A percentile compares a stretch with the other conserved stretches of the same genome.
Conservation (phyloP, 2,113 vertebrate genomes). For the Ptilorrhoa leucosticta region DNA sequence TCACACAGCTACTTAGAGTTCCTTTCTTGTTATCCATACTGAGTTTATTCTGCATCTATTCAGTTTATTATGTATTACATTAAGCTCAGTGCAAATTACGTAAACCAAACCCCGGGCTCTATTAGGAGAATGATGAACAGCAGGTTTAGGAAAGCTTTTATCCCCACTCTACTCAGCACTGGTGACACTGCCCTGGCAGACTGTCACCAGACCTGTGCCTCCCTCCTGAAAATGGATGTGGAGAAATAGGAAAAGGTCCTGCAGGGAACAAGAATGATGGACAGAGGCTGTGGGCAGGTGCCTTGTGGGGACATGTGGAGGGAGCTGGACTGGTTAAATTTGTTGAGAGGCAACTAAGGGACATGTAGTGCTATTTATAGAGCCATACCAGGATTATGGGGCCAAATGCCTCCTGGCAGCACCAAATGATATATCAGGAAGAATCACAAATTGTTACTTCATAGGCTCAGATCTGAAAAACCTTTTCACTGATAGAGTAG, state of each 20-base stretch:
- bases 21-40: not conserved
- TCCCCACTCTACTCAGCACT: not conserved
- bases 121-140: not conserved
- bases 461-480: not conserved
- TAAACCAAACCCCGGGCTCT: not conserved
- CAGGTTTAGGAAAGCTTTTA: not conserved
- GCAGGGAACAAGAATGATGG: not conserved
- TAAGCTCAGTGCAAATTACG: not conserved
- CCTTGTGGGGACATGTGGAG: not conserved
- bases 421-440: not conserved
- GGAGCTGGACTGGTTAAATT: not conserved
- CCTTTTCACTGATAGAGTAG: not conserved
- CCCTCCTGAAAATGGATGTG: not conserved
- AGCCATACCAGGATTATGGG: fast-evolving
- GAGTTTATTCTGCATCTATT: not conserved
- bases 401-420: not conserved
- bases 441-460: not conserved
- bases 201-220: not conserved
- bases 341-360: not conserved
- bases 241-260: not conserved
- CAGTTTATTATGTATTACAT: not conserved
- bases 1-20: not conserved
- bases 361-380: not conserved
- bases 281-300: not conserved
- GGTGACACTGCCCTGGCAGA: not conserved